Conservation (phyloP, 2,888 invertebrate species). For the Epinotia demarniana region DNA sequence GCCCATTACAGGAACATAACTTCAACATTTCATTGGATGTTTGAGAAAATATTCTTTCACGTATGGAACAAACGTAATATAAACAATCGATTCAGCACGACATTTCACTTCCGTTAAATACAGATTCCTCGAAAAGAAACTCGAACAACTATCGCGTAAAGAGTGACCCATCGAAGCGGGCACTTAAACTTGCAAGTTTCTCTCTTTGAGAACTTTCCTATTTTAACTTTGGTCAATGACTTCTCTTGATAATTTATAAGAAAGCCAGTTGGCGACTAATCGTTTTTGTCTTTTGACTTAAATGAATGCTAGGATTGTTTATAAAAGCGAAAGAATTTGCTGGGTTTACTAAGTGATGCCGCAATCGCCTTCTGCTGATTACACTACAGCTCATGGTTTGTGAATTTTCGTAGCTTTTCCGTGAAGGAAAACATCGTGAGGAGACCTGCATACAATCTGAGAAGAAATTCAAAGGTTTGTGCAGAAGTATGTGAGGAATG, state of each 20-base stretch:
- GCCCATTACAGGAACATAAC: too few species aligned
- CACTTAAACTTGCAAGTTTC: slow-evolving; percentile 14
- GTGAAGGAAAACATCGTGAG: too few species aligned
- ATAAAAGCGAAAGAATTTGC: not conserved
- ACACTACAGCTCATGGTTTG: too few species aligned
- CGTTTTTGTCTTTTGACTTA: not conserved
- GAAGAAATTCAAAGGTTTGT: too few species aligned
- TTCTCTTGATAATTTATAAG: slow-evolving; percentile 1
- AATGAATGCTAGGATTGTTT: not conserved
- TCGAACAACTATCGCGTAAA: not conserved
- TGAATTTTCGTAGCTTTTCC: too few species aligned
- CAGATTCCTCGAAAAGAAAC: not conserved
- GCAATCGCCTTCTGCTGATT: too few species aligned
- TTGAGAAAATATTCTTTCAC: too few species aligned
- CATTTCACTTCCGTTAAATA: not conserved
- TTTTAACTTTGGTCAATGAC: not conserved
- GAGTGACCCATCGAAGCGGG: not conserved
- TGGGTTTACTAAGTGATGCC: too few species aligned
- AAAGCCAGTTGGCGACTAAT: not conserved
- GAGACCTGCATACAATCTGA: too few species aligned
- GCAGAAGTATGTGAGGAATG: too few species aligned
- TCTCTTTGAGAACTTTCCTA: slow-evolving; percentile 11
- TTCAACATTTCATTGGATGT: too few species aligned
- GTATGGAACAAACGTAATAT: not conserved
- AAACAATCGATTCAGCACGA: not conserved